A percentile compares a stretch with the other conserved stretches of the same genome.
Evolutionary conservation across 2,888 invertebrate genomes (phyloP).

Genomic region (Ischnura elegans): DNA sequence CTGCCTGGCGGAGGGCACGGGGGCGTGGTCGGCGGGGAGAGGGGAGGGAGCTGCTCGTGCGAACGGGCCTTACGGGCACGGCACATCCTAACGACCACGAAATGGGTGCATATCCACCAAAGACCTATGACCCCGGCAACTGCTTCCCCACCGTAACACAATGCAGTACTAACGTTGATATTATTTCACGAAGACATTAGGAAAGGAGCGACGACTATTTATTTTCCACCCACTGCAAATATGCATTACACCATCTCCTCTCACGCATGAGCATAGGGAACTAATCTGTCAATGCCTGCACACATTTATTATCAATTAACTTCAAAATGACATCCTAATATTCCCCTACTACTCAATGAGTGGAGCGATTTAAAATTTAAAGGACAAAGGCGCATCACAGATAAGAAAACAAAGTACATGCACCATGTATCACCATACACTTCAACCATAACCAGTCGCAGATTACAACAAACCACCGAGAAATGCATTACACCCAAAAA

Average conservation of each 20-base stretch:
- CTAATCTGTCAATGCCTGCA: not conserved
- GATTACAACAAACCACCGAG: no score
- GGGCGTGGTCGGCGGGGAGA: conserved; percentile 52
- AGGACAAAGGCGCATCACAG: not conserved
- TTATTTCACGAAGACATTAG: not conserved
- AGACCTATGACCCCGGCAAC: not conserved
- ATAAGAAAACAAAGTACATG: not conserved
- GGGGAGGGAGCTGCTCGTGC: not conserved
- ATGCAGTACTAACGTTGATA: not conserved
- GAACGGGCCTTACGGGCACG: conserved; percentile 27
- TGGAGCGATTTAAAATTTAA: not conserved
- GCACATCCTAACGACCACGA: conserved; percentile 26
- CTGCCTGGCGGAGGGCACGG: conserved; percentile 49
- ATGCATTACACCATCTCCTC: not conserved
- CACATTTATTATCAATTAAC: not conserved
- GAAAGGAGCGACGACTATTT: not conserved
- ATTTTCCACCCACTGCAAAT: not conserved
- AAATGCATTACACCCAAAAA: not conserved
- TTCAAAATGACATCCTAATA: not conserved
- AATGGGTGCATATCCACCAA: not conserved
- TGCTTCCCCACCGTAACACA: not conserved
- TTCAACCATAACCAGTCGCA: not conserved
- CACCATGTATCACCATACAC: not conserved
- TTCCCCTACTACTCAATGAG: not conserved
- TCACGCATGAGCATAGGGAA: not conserved